Percentiles rank a stretch among this genome's conserved stretches.
These are phyloP conservation scores for Myotis myotis DNA, from an alignment of 2,797 vertebrate species.

Conservation along the genomic window DNA sequence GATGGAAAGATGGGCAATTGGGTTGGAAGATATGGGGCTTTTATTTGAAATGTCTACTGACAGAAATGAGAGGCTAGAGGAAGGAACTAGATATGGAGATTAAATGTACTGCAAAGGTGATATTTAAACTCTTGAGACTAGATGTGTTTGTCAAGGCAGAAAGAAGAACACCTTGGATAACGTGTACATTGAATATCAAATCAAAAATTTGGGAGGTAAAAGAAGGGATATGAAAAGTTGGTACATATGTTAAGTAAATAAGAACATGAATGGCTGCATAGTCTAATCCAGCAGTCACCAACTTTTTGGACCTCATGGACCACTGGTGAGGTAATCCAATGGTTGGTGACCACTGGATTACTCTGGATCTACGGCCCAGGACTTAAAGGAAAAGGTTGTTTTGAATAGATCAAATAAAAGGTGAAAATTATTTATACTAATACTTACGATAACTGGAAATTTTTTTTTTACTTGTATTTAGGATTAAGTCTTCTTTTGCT, in stretches of 20 bases:
- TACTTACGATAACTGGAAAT: not conserved
- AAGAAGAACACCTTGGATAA: not conserved
- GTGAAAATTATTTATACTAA: not conserved
- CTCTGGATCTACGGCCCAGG: not conserved
- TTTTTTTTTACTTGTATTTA: not conserved
- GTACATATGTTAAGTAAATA: not conserved
- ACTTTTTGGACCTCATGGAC: too few relatives aligned
- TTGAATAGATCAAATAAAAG: conserved; percentile 2
- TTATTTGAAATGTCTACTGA: not conserved
- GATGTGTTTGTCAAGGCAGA: not conserved
- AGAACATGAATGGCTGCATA: not conserved
- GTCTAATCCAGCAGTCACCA: not conserved
- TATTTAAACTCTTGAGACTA: not conserved
- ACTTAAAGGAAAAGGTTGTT: not conserved
- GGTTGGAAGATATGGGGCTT: not conserved
- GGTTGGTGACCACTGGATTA: not conserved
- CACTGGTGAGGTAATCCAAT: too few relatives aligned
- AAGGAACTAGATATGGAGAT: not conserved
- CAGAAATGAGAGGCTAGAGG: not conserved
- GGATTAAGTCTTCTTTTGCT: not conserved
- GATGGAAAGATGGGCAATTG: not conserved
- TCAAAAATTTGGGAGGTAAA: not conserved
- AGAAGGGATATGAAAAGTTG: not conserved
- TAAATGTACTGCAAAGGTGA: not conserved
- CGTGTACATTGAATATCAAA: not conserved